These are phyloP conservation scores for Heliornis fulica DNA, from an alignment of 2,113 vertebrate genomes.

Conservation along the genomic window DNA sequence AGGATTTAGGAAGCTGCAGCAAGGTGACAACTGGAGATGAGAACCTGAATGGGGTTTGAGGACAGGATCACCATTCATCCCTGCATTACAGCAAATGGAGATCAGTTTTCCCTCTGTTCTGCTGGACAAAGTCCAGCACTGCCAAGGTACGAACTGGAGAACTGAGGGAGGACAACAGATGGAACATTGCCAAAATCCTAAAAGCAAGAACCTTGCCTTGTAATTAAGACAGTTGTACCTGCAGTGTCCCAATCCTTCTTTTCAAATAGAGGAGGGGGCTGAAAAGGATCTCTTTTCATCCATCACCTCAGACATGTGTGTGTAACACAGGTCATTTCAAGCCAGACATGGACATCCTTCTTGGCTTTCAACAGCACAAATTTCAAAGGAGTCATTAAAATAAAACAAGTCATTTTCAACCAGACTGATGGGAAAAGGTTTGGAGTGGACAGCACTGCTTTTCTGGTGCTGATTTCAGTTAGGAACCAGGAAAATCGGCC, in stretches of 20 bases:
- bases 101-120: neutral
- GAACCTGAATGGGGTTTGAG: neutral
- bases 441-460: neutral
- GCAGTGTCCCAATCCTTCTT: neutral
- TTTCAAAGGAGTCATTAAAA: neutral
- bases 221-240: neutral
- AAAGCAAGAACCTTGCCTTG: neutral
- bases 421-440: neutral
- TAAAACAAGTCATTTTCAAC: neutral
- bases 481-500: neutral
- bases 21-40: neutral
- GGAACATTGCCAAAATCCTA: neutral
- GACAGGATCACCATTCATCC: neutral
- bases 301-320: neutral
- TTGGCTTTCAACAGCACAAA: neutral
- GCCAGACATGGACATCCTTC: neutral
- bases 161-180: neutral
- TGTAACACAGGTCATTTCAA: neutral
- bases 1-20: neutral
- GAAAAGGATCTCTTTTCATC: neutral
- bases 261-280: neutral
- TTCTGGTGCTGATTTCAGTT: neutral
- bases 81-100: neutral
- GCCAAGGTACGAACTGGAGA: neutral
- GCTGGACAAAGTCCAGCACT: neutral